Percentiles rank a stretch among this genome's conserved stretches.
Conservation (phyloP, 2,797 vertebrate species). For the Poecilia picta region DNA sequence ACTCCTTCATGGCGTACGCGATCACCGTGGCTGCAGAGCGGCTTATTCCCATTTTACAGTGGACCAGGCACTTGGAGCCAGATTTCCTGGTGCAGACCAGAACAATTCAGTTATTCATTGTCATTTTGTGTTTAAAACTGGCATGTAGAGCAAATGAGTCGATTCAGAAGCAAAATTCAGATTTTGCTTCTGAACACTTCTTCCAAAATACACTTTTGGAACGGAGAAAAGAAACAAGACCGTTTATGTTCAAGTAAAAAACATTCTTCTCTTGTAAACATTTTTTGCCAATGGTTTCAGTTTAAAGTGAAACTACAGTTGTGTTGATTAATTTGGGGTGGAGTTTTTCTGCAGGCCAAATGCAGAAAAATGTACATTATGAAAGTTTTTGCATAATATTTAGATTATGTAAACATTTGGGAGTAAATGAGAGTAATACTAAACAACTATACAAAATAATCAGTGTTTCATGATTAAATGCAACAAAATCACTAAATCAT, state of each 20-base stretch:
- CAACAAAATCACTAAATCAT: background rate
- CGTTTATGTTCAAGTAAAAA: background rate
- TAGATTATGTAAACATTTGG: background rate
- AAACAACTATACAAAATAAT: background rate
- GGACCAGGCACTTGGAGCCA: slow-evolving; percentile 95
- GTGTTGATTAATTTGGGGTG: background rate
- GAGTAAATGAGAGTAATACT: background rate
- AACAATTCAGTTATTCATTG: slow-evolving; percentile 4
- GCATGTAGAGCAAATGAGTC: background rate
- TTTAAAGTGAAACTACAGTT: background rate
- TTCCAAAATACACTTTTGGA: background rate
- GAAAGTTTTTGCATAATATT: no score
- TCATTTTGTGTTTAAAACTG: background rate
- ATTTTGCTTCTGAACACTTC: no score
- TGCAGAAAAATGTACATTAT: no score
- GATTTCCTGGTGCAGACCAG: slow-evolving; percentile 82
- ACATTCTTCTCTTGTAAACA: background rate
- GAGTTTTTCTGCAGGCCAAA: background rate
- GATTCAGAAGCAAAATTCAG: background rate
- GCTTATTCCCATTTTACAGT: slow-evolving; percentile 99
- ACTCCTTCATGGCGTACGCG: slow-evolving; percentile 98
- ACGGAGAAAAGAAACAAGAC: no score
- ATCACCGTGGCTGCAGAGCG: slow-evolving; percentile 97
- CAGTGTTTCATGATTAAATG: background rate
- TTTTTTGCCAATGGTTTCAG: background rate